Evolutionary conservation across 2,888 invertebrate genomes (phyloP), one percentile per base, ranked within the genome.

Genomic region (Agonopterix heracliana): DNA sequence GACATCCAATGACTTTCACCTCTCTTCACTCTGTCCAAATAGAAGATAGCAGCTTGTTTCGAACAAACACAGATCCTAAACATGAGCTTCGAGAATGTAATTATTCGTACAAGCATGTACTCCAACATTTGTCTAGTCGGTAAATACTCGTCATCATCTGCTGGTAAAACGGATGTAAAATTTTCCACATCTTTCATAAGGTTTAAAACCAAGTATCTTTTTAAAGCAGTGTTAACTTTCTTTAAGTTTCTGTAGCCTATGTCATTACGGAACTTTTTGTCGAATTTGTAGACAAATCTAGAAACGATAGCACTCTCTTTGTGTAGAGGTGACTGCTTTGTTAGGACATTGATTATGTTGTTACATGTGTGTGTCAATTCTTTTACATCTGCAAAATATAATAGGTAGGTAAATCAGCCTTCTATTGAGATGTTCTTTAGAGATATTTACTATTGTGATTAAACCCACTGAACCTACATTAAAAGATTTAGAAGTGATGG

Each of bases 51-150:
- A 46, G 90, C 78, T 59, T 80, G 73, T 59, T 78, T 84, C 1
- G 90, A 81, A 53, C 82, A 85, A 7, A 82, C 64, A 58, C 85
- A 83, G 43, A 90, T 69, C 53, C 90, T 77, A 36, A 79, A 59
- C 83, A 91, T 89, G 12, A 92, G 68, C 64, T 90, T 90, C 0
- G 89, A 78, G 66, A 91, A 91, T 43, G 90, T 78, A 58, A 91
- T 88, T 3, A 90, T 71, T 61, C 87, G 81, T 1, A 90, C 66
- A 44, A 92, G 66, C 13, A 91, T 57, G 74, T 88, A 91, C 61
- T 92, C 78, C 9, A 92, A 59, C 89, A 90, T 91, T 71, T 92
- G 91, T 54, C 75, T 79, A 3, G 90, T 89, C n/a, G 92, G 92
- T 45, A 90, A 72, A 61, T 78, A 81, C 13, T 71, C 57, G 38